Evolutionary conservation across 2,113 vertebrate genomes (phyloP), one percentile per base, ranked within the genome.

Genomic region (Platichthys stellatus): DNA sequence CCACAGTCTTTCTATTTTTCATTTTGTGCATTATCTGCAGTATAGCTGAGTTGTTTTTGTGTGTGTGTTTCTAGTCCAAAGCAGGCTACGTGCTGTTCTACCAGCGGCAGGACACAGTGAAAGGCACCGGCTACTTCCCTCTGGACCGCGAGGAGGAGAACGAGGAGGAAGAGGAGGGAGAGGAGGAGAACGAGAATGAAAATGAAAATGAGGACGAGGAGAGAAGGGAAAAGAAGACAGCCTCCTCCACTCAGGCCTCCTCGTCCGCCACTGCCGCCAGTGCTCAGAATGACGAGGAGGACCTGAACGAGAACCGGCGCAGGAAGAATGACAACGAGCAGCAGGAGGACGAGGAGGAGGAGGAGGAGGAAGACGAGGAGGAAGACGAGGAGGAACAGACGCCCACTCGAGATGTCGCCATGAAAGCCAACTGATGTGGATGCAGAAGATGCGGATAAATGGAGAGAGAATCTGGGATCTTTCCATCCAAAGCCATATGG

Each of bases 51-150:
- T 38, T 10, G 10, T 38, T 10, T 38, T 10, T 45, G 43, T 45
- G 49, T 45, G 21, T 24, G 5, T 60, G 21, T 70, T 61, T 90
- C 80, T 31, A 99, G 98, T 99, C 98, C 90, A 99, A 99, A 95
- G 98, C 98, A 43, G 97, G 96, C 0, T 99, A 99, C 26, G 98
- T 99, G 74, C 95, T 99, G 59, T 99, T 99, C 94, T 99, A 99
- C 92, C 97, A 99, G 95, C 96, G 98, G 23, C 94, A 96, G 86
- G 96, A 99, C 91, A 98, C 97, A 0, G 95, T 98, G 83, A 97
- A 96, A 86, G 97, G 98, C 86, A 99, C 98, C 26, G 97, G 97
- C 78, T 99, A 97, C 94, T 99, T 99, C 18, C 94, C 96, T 72
- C 95, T 99, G 56, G 98, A 99, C 92, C 95, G 95, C 8, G 96